Percentiles rank a stretch among this genome's conserved stretches.
These are phyloP conservation scores for Drosophila navojoa DNA, from an alignment of 1,140 invertebrate genomes.

Conservation along the genomic window DNA sequence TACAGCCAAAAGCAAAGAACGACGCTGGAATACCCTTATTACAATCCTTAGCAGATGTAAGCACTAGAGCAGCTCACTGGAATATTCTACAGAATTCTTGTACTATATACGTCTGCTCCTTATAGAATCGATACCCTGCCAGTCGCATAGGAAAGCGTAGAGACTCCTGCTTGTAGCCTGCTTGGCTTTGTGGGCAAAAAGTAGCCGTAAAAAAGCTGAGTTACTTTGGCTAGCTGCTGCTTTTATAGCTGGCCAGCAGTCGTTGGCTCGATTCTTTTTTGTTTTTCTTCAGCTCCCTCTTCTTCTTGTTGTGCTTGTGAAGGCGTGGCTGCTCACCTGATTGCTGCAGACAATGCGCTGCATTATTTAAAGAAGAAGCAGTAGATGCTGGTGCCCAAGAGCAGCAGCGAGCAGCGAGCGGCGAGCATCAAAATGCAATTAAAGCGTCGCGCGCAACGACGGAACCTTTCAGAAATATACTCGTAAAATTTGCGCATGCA, in stretches of 20 bases:
- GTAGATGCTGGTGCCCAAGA: slow-evolving; percentile 4
- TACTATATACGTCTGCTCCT: no score
- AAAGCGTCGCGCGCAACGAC: slow-evolving; percentile 61
- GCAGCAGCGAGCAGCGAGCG: slow-evolving; percentile 45
- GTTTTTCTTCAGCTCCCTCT: neutral
- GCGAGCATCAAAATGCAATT: slow-evolving; percentile 63
- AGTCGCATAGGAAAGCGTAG: neutral
- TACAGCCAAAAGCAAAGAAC: neutral
- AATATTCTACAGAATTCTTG: no score
- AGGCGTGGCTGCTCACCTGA: slow-evolving; percentile 37
- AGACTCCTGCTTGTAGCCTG: neutral
- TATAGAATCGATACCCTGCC: neutral
- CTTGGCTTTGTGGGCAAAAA: neutral
- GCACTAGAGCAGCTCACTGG: no score
- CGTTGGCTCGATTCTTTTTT: slow-evolving; percentile 6
- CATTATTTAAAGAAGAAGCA: slow-evolving; percentile 70
- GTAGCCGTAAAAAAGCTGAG: slow-evolving; percentile 38
- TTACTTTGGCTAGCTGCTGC: slow-evolving; percentile 22
- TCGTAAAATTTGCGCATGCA: slow-evolving; percentile 74
- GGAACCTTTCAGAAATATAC: slow-evolving; percentile 76
- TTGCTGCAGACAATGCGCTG: slow-evolving; percentile 65
- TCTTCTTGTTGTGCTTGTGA: neutral
- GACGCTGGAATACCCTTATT: slow-evolving; percentile 2
- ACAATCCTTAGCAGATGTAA: neutral
- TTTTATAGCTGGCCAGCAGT: slow-evolving; percentile 44